These are phyloP conservation scores for Melanostoma mellinum DNA, from an alignment of 2,888 invertebrate genomes.

Conservation along the genomic window DNA sequence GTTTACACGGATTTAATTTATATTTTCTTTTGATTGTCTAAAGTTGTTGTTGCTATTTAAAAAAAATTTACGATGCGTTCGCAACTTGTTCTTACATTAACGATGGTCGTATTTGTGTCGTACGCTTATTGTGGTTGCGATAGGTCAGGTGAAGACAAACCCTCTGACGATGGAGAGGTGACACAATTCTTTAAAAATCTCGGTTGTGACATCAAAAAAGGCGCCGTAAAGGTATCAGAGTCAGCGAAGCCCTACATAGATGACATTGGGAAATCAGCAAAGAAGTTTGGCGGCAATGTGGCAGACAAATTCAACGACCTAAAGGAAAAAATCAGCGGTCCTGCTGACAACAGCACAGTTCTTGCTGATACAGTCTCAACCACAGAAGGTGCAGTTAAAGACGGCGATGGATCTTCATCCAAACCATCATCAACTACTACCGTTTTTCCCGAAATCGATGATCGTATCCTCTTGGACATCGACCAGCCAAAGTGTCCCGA, in stretches of 20 bases:
- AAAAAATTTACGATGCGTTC: slow-evolving; percentile 44
- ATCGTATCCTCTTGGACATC: slow-evolving; percentile 75
- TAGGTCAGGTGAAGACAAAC: slow-evolving; percentile 46
- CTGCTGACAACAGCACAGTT: slow-evolving; percentile 34
- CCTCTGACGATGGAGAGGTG: slow-evolving; percentile 77
- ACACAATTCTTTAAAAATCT: slow-evolving; percentile 77
- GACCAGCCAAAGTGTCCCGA: slow-evolving; percentile 44
- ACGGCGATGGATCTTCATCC: neutral
- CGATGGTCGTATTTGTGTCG: slow-evolving; percentile 24
- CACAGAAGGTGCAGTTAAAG: neutral
- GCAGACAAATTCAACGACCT: slow-evolving; percentile 78
- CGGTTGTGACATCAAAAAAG: slow-evolving; percentile 78
- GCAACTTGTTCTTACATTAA: slow-evolving; percentile 31
- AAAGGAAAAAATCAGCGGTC: slow-evolving; percentile 78
- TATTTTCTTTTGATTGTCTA: neutral
- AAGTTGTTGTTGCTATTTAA: slow-evolving; percentile 1
- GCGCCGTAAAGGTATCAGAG: slow-evolving; percentile 77
- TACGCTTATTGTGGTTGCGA: slow-evolving; percentile 56
- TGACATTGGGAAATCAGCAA: slow-evolving; percentile 78
- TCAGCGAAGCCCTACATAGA: slow-evolving; percentile 78
- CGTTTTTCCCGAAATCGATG: slow-evolving; percentile 73
- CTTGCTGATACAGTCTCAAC: neutral
- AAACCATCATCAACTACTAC: slow-evolving; percentile 4
- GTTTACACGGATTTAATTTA: no score
- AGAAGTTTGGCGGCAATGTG: slow-evolving; percentile 76